Evolutionary conservation across 2,888 invertebrate genomes (phyloP).

Genomic region (Orchestes rusci): DNA sequence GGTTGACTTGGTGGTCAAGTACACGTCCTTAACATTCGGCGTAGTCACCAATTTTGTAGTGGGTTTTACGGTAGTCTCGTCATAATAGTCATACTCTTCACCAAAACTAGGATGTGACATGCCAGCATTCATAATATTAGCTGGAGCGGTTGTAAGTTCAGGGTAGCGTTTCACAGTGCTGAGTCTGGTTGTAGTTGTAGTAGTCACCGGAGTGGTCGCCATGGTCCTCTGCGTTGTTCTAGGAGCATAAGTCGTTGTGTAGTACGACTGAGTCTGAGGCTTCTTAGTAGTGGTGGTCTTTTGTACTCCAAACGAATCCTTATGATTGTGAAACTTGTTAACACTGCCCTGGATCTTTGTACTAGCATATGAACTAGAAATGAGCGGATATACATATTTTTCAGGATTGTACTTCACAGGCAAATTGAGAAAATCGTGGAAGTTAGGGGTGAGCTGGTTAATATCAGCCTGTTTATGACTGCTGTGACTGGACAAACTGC

Average conservation of each 20-base stretch:
- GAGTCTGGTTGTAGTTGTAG: constrained; percentile 29
- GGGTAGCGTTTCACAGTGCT: constrained; percentile 29
- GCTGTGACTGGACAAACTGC: constrained; percentile 28
- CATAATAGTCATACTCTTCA: constrained; percentile 36
- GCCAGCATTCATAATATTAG: constrained; percentile 36
- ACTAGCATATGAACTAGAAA: constrained; percentile 65
- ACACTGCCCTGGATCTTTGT: constrained; percentile 62
- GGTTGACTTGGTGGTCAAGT: constrained; percentile 37
- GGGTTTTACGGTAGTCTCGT: constrained; percentile 22
- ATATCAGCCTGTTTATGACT: constrained; percentile 53
- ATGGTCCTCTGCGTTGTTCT: constrained; percentile 29
- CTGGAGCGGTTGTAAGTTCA: constrained; percentile 32
- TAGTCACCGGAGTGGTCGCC: constrained; percentile 32
- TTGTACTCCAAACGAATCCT: constrained; percentile 34
- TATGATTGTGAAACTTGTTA: constrained; percentile 49
- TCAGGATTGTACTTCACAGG: constrained; percentile 62
- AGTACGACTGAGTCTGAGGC: constrained; percentile 33
- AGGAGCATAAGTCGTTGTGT: constrained; percentile 26
- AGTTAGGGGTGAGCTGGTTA: constrained; percentile 54
- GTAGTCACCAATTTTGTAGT: constrained; percentile 6
- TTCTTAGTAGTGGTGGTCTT: constrained; percentile 38
- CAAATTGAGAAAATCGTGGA: constrained; percentile 61
- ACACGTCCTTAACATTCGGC: constrained; percentile 29
- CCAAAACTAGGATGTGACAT: constrained; percentile 40
- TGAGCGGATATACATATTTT: constrained; percentile 61